Base-by-base conservation (phyloP, 2,888 invertebrate genomes). In the Sarcophaga variegata region DNA sequence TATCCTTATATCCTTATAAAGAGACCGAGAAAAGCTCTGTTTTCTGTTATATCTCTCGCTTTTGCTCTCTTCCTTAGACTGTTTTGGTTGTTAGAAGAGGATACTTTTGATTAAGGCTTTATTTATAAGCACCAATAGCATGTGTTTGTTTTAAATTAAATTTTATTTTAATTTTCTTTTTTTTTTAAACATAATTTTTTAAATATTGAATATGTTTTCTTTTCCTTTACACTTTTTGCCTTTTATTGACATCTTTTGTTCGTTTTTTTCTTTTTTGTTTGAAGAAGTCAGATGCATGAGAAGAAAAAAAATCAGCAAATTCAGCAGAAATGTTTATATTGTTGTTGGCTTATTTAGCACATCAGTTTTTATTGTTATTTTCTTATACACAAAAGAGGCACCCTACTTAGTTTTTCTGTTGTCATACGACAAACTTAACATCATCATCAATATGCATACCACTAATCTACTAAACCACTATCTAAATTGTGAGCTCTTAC, bases 91-190 rank as follows among this genome's bases (percentile, higher is more conserved):
- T 22, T 67, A 37, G 37, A 37, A 37, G 8, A 37, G 8, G 67
- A 11, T 70, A 71, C 76, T 81, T 20, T 77, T 71, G 77, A 25
- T 81, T 77, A 70, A 47, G 22, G 71, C 71, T 71, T 77, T 60
- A 25, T 27, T 37, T 37, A 10, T 37, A 62, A 14, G 37, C 37
- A 37, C 8, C 37, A 60, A 76, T 59, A 60, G 6, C 71, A 72
- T 77, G 82, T 64, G 82, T 71, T 76, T 66, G 60, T 67, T 67
- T 62, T 49, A 74, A 81, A 67, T 81, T 47, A 0, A 12, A 14
- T 70, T 76, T 83, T 60, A 11, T 60, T 71, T 25, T 70, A 20
- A 60, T 59, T 37, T 10, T 27, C 27, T 54, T 22, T 70, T 25
- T 3, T 17, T 14, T 27, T 60, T 66, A 8, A 37, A 37, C n/a